phyloP scores from a whole-genome alignment of 1,140 invertebrate genomes.

The Cyphomyrmex costatus region DNA sequence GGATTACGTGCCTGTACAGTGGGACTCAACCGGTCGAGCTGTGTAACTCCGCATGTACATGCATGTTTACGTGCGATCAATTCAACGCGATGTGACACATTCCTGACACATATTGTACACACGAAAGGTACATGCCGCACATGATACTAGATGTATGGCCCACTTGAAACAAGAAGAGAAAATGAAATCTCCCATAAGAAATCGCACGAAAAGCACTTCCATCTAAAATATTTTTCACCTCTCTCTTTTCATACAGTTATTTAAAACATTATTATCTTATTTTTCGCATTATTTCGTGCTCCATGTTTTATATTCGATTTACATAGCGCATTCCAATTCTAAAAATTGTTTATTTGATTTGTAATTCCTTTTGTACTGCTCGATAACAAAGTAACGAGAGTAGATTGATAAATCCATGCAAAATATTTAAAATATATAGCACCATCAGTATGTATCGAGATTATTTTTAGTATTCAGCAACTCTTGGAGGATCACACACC shows the following conservation, averaged over 20 bases:
- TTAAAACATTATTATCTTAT: neutral
- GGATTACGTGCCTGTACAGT: constrained; percentile 44
- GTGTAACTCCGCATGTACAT: constrained; percentile 18
- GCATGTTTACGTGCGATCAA: constrained; percentile 46
- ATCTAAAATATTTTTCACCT: neutral
- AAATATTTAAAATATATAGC: too few species aligned
- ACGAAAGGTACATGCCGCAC: neutral
- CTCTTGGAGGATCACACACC: too few species aligned
- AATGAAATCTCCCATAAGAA: neutral
- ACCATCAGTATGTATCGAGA: too few species aligned
- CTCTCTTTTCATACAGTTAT: neutral
- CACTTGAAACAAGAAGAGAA: neutral
- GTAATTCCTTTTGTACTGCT: neutral
- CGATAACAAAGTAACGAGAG: too few species aligned
- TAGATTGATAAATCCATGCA: too few species aligned
- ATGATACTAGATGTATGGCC: neutral
- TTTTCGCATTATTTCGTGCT: neutral
- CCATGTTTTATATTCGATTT: neutral
- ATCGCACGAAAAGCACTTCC: constrained; percentile 4
- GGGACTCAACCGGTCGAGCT: neutral
- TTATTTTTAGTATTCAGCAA: too few species aligned
- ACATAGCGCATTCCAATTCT: neutral
- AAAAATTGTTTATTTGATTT: constrained; percentile 15
- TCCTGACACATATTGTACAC: constrained; percentile 17
- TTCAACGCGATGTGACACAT: constrained; percentile 27